Conservation (phyloP, 2,113 vertebrate genomes). For the Rutilus rutilus region DNA sequence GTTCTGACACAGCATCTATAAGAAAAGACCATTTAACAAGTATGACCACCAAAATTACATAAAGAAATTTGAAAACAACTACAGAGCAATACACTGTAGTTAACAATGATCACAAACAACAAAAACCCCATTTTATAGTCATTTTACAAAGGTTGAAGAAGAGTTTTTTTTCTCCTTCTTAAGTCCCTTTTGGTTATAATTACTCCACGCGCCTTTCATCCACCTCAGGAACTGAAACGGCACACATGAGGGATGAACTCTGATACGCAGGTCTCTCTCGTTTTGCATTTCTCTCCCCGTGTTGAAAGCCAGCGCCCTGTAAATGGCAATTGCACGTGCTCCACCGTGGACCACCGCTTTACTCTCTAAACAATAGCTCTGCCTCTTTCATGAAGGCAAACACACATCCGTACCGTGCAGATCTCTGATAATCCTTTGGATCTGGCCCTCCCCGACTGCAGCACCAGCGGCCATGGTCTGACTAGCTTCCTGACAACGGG, state of each 20-base stretch:
- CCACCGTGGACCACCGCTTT: background rate
- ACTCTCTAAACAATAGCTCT: conserved; percentile 22
- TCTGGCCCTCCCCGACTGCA: conserved; percentile 82
- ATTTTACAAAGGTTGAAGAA: background rate
- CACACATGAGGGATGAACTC: conserved; percentile 59
- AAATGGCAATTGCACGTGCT: background rate
- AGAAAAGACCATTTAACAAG: background rate
- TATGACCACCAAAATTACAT: background rate
- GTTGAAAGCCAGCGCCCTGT: conserved; percentile 54
- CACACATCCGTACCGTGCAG: conserved; percentile 82
- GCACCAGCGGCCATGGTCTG: conserved; percentile 80
- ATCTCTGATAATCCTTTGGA: conserved; percentile 93
- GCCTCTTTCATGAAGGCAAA: conserved; percentile 27
- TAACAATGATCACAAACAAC: background rate
- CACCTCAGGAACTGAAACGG: conserved; percentile 69
- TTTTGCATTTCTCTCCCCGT: conserved; percentile 55
- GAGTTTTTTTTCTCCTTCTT: background rate
- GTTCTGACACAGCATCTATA: conserved; percentile 85
- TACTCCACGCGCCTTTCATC: conserved; percentile 67
- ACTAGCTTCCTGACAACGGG: conserved; percentile 64
- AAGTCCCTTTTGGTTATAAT: background rate
- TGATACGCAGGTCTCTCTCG: conserved; percentile 53
- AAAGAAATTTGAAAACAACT: background rate
- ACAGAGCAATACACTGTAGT: background rate
- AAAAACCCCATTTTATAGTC: background rate